Conservation (phyloP, 2,888 invertebrate genomes). For the Sycophila texana region DNA sequence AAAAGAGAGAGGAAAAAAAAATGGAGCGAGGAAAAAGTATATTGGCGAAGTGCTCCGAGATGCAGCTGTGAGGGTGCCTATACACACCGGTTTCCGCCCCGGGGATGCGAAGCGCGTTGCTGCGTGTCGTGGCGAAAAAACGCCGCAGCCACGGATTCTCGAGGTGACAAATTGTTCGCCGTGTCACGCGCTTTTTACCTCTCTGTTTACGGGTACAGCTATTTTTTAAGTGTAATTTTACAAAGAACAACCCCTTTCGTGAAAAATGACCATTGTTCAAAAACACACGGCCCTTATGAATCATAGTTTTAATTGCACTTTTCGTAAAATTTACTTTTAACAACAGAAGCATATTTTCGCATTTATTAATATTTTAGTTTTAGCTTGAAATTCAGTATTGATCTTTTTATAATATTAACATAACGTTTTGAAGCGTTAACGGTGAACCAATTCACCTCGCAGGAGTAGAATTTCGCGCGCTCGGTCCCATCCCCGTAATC, state of each 20-base stretch:
- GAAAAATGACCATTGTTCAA: no score
- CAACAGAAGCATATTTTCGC: no score
- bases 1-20: background rate
- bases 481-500: no score
- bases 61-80: constrained; percentile 18
- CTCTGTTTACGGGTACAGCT: background rate
- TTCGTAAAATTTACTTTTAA: no score
- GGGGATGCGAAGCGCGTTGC: background rate
- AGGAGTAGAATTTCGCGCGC: no score
- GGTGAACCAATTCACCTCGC: no score
- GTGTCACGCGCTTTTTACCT: background rate
- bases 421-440: no score
- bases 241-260: background rate
- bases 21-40: constrained; percentile 1
- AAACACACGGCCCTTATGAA: no score
- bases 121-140: constrained; percentile 7
- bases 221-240: constrained; percentile 2
- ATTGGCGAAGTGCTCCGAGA: constrained; percentile 20
- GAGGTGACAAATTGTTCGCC: constrained; percentile 25
- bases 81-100: constrained; percentile 1
- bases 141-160: background rate
- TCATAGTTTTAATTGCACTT: no score
- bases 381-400: no score
- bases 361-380: no score
- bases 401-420: no score